Evolutionary conservation across 2,113 vertebrate genomes (phyloP).

Genomic region (Nipponia nippon): DNA sequence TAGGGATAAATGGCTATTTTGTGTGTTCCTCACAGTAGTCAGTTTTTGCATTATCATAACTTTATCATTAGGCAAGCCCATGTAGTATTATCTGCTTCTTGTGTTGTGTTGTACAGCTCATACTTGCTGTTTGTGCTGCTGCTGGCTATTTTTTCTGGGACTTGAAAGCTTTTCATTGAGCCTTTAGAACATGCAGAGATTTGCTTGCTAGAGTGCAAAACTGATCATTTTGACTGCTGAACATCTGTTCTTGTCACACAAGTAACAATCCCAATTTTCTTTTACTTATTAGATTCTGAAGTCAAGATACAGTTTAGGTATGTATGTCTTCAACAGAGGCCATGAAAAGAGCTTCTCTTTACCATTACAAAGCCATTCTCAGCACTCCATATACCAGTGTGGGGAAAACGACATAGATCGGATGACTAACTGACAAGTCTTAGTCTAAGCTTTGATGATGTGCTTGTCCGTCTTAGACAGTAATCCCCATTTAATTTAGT

Average conservation of each 20-base stretch:
- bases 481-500: not conserved
- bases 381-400: not conserved
- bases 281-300: not conserved
- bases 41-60: not conserved
- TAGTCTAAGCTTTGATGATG: not conserved
- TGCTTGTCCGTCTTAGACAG: not conserved
- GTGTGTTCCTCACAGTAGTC: not conserved
- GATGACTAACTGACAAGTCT: not conserved
- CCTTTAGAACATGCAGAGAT: not conserved
- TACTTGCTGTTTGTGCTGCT: not conserved
- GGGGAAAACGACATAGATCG: not conserved
- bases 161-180: not conserved
- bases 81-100: not conserved
- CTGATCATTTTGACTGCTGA: not conserved
- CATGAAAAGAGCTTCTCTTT: not conserved
- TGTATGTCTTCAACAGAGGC: not conserved
- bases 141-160: not conserved
- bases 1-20: not conserved
- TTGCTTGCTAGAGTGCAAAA: not conserved
- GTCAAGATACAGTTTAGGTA: not conserved
- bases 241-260: not conserved
- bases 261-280: not conserved
- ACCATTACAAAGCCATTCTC: not conserved
- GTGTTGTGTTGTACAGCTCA: not conserved
- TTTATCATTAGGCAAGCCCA: not conserved